These are phyloP conservation scores for Patiria pectinifera DNA, from an alignment of 53 echinoderm and acorn worm genomes.

Conservation along the genomic window DNA sequence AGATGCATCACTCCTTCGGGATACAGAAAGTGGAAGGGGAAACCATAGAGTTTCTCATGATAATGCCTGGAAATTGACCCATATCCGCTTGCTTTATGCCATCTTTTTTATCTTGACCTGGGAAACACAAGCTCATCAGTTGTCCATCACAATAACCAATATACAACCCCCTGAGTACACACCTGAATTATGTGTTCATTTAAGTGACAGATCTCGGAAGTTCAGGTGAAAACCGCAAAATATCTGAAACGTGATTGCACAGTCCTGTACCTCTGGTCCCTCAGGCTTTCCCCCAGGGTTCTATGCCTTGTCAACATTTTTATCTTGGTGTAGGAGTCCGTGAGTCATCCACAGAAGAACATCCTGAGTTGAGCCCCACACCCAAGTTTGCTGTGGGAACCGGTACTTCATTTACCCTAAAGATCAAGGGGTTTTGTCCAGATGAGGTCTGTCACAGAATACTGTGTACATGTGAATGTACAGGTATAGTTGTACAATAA, in stretches of 20 bases:
- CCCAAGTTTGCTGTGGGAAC: neutral
- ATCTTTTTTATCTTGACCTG: neutral
- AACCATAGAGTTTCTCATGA: neutral
- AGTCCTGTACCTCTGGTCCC: neutral
- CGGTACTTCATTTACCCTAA: neutral
- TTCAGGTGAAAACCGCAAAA: slow-evolving; percentile 2
- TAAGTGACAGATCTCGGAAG: neutral
- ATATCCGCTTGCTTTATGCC: neutral
- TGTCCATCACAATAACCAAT: neutral
- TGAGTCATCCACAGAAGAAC: slow-evolving; percentile 22
- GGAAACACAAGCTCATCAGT: neutral
- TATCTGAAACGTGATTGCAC: neutral
- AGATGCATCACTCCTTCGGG: neutral
- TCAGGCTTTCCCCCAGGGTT: neutral
- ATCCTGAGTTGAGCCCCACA: slow-evolving; percentile 27
- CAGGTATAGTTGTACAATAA: too few species aligned
- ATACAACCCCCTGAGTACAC: neutral
- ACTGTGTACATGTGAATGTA: too few species aligned
- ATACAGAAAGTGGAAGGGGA: neutral
- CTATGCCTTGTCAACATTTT: neutral
- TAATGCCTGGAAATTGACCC: neutral
- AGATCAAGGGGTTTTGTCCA: neutral
- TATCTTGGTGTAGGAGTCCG: neutral
- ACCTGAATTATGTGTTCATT: neutral
- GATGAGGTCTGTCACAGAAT: neutral